A percentile compares a stretch with the other conserved stretches of the same genome.
These are phyloP conservation scores for Myotis davidii DNA, from an alignment of 2,113 vertebrate species.

Conservation along the genomic window DNA sequence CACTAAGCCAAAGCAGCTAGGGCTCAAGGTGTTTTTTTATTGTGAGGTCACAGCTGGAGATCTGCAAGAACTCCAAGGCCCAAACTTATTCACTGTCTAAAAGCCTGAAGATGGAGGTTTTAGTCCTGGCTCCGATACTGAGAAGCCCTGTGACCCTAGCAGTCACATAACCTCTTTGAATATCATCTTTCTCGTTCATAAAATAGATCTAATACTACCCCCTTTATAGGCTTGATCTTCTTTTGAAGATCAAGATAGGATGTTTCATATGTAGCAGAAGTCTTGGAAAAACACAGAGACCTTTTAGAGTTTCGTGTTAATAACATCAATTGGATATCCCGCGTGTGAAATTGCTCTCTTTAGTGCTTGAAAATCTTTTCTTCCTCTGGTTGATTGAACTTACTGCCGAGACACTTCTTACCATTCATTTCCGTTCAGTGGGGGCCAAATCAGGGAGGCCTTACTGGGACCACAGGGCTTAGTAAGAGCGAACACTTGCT, in stretches of 20 bases:
- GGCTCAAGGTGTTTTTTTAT: not conserved
- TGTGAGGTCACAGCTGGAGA: not conserved
- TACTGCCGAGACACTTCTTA: not conserved
- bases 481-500: accelerated
- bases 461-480: not conserved
- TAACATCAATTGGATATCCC: not conserved
- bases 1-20: no score
- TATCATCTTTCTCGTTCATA: not conserved
- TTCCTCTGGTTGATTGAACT: not conserved
- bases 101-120: not conserved
- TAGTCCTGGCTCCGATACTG: not conserved
- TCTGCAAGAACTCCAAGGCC: not conserved
- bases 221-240: not conserved
- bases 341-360: not conserved
- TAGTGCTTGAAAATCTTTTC: not conserved
- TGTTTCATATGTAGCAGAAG: not conserved
- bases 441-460: not conserved
- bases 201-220: not conserved
- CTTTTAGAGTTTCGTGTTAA: not conserved
- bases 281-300: not conserved
- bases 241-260: not conserved
- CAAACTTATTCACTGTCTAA: not conserved
- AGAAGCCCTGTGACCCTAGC: not conserved
- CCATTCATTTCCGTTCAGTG: not conserved
- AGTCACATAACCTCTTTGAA: not conserved